Base-by-base conservation (phyloP, 2,113 vertebrate genomes). In the Zapus hudsonius region DNA sequence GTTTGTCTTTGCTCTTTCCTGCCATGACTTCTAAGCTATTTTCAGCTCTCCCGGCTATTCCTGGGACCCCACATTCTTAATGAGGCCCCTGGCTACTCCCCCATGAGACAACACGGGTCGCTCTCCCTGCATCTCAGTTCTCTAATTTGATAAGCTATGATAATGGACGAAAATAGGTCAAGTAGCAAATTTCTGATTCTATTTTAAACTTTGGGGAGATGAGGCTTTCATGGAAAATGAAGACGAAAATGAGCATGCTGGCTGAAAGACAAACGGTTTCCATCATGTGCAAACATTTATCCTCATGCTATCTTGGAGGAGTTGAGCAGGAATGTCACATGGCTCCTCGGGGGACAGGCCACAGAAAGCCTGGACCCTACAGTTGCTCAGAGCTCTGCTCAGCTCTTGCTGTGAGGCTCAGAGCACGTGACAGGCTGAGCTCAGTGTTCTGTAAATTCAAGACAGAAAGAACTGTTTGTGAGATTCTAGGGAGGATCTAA, bases 81-180 rank as follows among this genome's bases (percentile, higher is more conserved):
- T 11, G 33, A 36, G 19, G 22, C 52, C 33, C 57, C 38, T 80
- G 52, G 23, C n/a, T 10, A 20, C 27, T 72, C 57, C 31, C 6
- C 5, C 57, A 25, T 12, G 23, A 84, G 29, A 25, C 42, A 33
- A 52, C 25, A 27, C 38, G 33, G 38, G 27, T 25, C 15, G 40
- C 19, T 36, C 33, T 22, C 10, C 4, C 16, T 73, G 75, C n/a
- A 83, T 89, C 90, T 85, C 76, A 7, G 36, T 42, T 86, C 83
- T 64, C 79, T 67, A 42, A 82, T 66, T 79, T 70, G 31, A 89
- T 81, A 76, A 57, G 73, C 90, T 86, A 93, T 78, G 86, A 44
- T 86, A 94, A 80, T 79, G 57, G 52, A 23, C 82, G 59, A 92
- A 94, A 94, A 84, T 73, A 87, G 89, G 93, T 92, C 96, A 94